Evolutionary conservation across 2,797 vertebrate species (phyloP).

Genomic region (Sebastes matsubarae): DNA sequence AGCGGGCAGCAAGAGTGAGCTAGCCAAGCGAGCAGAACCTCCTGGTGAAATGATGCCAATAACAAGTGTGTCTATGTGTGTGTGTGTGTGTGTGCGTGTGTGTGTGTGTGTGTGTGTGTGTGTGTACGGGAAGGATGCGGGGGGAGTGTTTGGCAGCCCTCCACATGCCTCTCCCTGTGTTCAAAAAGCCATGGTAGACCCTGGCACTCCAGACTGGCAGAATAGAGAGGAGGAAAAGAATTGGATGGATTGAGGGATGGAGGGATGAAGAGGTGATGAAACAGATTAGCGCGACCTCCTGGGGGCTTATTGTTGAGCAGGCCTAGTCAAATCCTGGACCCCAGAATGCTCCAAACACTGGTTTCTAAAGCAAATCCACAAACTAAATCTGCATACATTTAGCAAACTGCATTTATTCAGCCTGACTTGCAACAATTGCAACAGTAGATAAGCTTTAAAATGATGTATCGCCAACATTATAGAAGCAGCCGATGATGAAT

Average conservation of each 20-base stretch:
- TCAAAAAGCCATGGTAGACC: constrained; percentile 21
- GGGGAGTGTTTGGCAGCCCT: constrained; percentile 37
- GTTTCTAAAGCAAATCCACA: neutral
- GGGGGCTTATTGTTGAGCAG: constrained; percentile 29
- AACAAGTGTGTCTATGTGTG: neutral
- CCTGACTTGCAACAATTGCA: constrained; percentile 14
- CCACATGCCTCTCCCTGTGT: constrained; percentile 19
- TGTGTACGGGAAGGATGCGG: neutral
- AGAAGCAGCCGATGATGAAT: constrained; percentile 30
- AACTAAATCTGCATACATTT: neutral
- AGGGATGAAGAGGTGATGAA: constrained; percentile 50
- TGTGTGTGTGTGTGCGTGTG: neutral
- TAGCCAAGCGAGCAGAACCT: neutral
- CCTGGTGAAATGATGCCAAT: constrained; percentile 16
- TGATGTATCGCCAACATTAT: constrained; percentile 36
- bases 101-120: neutral
- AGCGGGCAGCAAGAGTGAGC: constrained; percentile 1
- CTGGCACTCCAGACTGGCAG: constrained; percentile 39
- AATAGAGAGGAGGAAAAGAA: neutral
- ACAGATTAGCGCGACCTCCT: constrained; percentile 38
- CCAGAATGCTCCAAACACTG: neutral
- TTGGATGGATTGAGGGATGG: constrained; percentile 24
- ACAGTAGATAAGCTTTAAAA: constrained; percentile 8
- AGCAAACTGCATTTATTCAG: neutral
- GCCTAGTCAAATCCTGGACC: neutral